phyloP scores from a whole-genome alignment of 23 tunicate species.

The Trididemnum clinides region DNA sequence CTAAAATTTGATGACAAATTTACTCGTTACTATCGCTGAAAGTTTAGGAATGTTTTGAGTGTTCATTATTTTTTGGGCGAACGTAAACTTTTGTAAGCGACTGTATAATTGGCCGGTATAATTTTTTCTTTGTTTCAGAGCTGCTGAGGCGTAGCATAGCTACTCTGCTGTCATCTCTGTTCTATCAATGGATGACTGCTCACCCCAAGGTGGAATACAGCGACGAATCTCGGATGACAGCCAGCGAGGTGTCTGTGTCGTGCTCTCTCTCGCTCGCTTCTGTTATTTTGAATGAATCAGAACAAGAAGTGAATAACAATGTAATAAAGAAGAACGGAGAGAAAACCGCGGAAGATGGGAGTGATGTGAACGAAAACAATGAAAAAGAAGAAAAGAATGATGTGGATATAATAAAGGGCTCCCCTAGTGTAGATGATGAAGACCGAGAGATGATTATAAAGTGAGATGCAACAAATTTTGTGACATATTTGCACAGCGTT shows the following conservation, averaged over 20 bases:
- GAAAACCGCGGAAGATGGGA: background rate
- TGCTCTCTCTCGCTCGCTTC: slow-evolving; percentile 21
- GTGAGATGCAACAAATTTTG: too few species aligned
- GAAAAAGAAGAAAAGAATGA: background rate
- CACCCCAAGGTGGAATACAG: slow-evolving; percentile 25
- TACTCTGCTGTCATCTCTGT: background rate
- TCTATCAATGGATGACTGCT: slow-evolving; percentile 35
- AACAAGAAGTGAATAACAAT: background rate
- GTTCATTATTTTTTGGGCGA: too few species aligned
- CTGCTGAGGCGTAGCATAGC: background rate
- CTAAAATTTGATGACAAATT: too few species aligned
- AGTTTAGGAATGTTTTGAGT: too few species aligned
- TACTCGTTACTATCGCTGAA: too few species aligned
- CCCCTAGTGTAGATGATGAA: slow-evolving; percentile 34
- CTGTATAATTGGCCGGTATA: too few species aligned
- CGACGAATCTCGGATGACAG: slow-evolving; percentile 14
- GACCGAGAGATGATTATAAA: slow-evolving; percentile 31
- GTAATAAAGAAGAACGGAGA: background rate
- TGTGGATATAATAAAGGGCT: background rate
- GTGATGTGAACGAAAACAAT: background rate
- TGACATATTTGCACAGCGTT: too few species aligned
- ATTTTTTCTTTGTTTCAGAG: slow-evolving; percentile 2
- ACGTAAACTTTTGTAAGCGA: too few species aligned
- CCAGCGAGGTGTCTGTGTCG: slow-evolving; percentile 41
- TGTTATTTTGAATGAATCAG: slow-evolving; percentile 1